A percentile compares a stretch with the other conserved stretches of the same genome.
phyloP scores from a whole-genome alignment of 2,888 invertebrate genomes.

The Coremacera marginata region DNA sequence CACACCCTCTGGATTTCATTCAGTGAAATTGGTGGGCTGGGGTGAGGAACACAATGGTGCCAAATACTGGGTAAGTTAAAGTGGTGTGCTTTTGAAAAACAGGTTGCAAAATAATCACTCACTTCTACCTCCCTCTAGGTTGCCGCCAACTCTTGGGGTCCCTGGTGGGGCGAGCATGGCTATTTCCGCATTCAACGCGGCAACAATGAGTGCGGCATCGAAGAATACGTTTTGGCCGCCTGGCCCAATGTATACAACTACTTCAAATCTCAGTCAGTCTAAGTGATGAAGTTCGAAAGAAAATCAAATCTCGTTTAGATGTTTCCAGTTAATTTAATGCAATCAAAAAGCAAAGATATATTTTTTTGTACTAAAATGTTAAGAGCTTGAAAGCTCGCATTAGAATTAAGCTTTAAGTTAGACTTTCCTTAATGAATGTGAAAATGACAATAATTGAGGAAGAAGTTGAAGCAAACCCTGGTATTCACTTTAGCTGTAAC shows the following conservation, averaged over 20 bases:
- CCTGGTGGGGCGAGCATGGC: constrained; percentile 91
- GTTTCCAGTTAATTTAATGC: not conserved
- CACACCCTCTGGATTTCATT: constrained; percentile 82
- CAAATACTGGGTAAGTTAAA: constrained; percentile 85
- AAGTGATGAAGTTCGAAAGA: not conserved
- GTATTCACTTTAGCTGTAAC: constrained; percentile 22
- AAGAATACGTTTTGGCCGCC: constrained; percentile 86
- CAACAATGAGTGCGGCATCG: constrained; percentile 88
- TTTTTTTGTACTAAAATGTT: constrained; percentile 23
- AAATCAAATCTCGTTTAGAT: constrained; percentile 15
- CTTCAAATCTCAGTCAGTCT: constrained; percentile 53
- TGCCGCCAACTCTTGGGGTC: constrained; percentile 95
- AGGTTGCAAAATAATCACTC: constrained; percentile 4
- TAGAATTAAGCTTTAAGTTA: constrained; percentile 17
- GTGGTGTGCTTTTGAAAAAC: not conserved
- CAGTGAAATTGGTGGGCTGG: constrained; percentile 94
- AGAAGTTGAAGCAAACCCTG: not conserved
- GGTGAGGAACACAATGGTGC: constrained; percentile 78
- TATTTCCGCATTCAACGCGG: constrained; percentile 90
- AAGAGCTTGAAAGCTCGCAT: constrained; percentile 1
- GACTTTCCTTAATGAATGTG: too few species aligned
- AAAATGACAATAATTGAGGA: not conserved
- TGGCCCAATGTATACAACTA: constrained; percentile 72
- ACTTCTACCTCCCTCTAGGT: constrained; percentile 75
- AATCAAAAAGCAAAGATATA: constrained; percentile 15